Percentiles rank a stretch among this genome's conserved stretches.
These are phyloP conservation scores for Scotopteryx bipunctaria DNA, from an alignment of 2,888 invertebrate genomes.

Conservation along the genomic window DNA sequence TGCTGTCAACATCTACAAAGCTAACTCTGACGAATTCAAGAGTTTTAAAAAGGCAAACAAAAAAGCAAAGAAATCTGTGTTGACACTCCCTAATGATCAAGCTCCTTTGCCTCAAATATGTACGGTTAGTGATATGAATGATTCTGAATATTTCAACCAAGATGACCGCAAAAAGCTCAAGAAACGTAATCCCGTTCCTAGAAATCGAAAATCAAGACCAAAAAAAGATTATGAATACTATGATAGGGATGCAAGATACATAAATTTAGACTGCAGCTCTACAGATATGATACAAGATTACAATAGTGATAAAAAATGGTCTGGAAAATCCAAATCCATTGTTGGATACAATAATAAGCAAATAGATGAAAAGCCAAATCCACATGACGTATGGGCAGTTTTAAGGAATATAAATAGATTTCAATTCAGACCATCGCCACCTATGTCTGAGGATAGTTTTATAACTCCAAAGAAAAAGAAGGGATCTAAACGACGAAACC, in stretches of 20 bases:
- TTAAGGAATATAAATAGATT: slow-evolving; percentile 68
- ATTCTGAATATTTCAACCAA: slow-evolving; percentile 60
- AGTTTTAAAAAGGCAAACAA: slow-evolving; percentile 46
- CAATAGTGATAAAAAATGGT: slow-evolving; percentile 44
- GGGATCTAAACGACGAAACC: slow-evolving; percentile 42
- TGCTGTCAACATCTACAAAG: slow-evolving; percentile 64
- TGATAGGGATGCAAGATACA: slow-evolving; percentile 58
- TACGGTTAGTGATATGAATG: slow-evolving; percentile 73
- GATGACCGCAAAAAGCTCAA: slow-evolving; percentile 48
- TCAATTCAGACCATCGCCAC: slow-evolving; percentile 64
- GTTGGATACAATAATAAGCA: slow-evolving; percentile 29
- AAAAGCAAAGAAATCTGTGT: slow-evolving; percentile 67
- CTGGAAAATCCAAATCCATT: slow-evolving; percentile 23
- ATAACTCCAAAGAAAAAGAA: slow-evolving; percentile 48
- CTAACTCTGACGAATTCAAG: slow-evolving; percentile 70
- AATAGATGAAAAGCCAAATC: slow-evolving; percentile 40
- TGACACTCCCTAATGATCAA: slow-evolving; percentile 64
- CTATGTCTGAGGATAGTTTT: slow-evolving; percentile 59
- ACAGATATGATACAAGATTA: slow-evolving; percentile 53
- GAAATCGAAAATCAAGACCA: slow-evolving; percentile 42
- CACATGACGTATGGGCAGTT: slow-evolving; percentile 68
- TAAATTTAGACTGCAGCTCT: slow-evolving; percentile 61
- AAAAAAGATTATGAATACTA: slow-evolving; percentile 53
- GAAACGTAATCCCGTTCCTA: slow-evolving; percentile 44
- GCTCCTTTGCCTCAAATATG: slow-evolving; percentile 52